Conservation (phyloP, 2,888 invertebrate genomes). For the Ophion costatus region DNA sequence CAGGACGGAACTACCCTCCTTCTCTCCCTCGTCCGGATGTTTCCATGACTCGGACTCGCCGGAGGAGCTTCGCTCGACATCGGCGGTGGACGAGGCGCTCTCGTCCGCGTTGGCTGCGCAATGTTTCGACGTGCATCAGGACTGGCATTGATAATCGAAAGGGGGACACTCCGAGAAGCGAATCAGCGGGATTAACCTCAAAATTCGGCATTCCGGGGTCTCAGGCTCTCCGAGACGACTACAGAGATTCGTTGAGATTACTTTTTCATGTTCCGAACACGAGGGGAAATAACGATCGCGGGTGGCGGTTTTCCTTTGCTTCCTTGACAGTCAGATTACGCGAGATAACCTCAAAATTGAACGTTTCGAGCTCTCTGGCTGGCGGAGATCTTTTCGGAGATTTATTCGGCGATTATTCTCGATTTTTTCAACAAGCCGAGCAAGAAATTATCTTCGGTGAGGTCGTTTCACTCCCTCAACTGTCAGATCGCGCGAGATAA, state of each 20-base stretch:
- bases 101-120: background rate
- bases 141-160: no score
- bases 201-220: background rate
- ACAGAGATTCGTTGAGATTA: background rate
- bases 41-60: slow-evolving; percentile 79
- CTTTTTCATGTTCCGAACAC: background rate
- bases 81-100: slow-evolving; percentile 25
- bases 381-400: background rate
- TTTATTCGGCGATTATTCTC: background rate
- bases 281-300: background rate
- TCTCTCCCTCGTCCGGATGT: slow-evolving; percentile 73
- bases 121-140: background rate
- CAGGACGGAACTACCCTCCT: slow-evolving; percentile 70
- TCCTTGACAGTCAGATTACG: background rate
- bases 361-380: background rate
- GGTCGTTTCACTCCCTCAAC: background rate
- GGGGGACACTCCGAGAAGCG: background rate
- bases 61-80: slow-evolving; percentile 78
- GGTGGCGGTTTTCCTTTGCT: background rate
- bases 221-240: background rate
- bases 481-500: background rate
- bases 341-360: background rate
- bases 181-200: background rate
- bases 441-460: background rate
- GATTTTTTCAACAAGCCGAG: background rate